phyloP scores from a whole-genome alignment of 2,888 invertebrate genomes.

The Chaitophorus viminalis region DNA sequence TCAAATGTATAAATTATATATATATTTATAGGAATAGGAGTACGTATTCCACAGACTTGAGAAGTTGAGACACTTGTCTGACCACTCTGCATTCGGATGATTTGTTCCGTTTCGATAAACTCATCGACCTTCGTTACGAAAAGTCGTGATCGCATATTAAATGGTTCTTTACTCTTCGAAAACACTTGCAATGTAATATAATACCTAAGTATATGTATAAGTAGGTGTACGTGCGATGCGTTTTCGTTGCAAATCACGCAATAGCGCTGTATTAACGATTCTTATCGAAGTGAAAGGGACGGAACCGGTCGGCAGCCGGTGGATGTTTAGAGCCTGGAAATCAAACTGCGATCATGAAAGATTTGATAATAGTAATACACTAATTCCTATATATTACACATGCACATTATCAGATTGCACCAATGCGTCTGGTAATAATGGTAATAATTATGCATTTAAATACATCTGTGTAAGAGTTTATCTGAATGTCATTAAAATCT shows the following conservation, averaged over 20 bases:
- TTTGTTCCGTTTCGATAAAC: not conserved
- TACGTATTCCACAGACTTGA: not conserved
- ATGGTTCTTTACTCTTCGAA: not conserved
- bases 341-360: no score
- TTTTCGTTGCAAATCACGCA: not conserved
- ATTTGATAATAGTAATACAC: not conserved
- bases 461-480: no score
- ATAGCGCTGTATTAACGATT: not conserved
- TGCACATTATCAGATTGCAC: not conserved
- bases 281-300: conserved; percentile 17
- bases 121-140: not conserved
- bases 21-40: no score
- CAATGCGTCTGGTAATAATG: not conserved
- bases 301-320: not conserved
- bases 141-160: not conserved
- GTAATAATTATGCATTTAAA: no score
- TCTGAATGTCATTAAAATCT: no score
- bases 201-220: no score
- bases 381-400: not conserved
- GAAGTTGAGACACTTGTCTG: no score
- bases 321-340: no score
- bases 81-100: no score
- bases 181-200: not conserved
- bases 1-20: no score
- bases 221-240: not conserved